Evolutionary conservation across 2,888 invertebrate genomes (phyloP).

Genomic region (Polydrusus pterygomalis): DNA sequence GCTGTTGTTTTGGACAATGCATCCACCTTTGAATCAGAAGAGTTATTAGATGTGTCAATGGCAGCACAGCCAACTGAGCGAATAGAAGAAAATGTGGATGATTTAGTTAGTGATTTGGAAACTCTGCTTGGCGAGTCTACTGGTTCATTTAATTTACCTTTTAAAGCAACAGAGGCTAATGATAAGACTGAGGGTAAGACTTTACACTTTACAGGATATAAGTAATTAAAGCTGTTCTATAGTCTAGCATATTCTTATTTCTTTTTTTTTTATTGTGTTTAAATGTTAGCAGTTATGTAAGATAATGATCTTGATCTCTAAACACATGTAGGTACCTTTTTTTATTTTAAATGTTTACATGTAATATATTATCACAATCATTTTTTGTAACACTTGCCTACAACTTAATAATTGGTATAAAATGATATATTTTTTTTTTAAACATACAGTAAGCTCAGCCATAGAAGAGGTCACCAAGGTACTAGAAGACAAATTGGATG

Average conservation of each 20-base stretch:
- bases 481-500: slow-evolving; percentile 22
- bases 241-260: background rate
- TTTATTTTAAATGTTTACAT: too few relatives aligned
- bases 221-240: background rate
- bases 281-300: too few relatives aligned
- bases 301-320: too few relatives aligned
- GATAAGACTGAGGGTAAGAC: slow-evolving; percentile 41
- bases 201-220: background rate
- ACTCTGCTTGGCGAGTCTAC: slow-evolving; percentile 67
- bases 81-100: slow-evolving; percentile 70
- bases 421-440: background rate
- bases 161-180: slow-evolving; percentile 25
- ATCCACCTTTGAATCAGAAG: slow-evolving; percentile 58
- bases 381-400: too few relatives aligned
- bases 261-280: too few relatives aligned
- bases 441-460: background rate
- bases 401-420: too few relatives aligned
- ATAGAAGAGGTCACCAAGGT: slow-evolving; percentile 15
- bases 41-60: slow-evolving; percentile 65
- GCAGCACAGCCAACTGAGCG: slow-evolving; percentile 63
- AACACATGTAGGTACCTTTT: background rate
- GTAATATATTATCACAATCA: too few relatives aligned
- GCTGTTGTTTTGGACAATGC: slow-evolving; percentile 28
- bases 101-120: slow-evolving; percentile 71
- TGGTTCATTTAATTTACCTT: slow-evolving; percentile 59